Percentiles rank a stretch among this genome's conserved stretches.
Evolutionary conservation across 2,113 vertebrate species (phyloP).

Genomic region (Carollia perspicillata): DNA sequence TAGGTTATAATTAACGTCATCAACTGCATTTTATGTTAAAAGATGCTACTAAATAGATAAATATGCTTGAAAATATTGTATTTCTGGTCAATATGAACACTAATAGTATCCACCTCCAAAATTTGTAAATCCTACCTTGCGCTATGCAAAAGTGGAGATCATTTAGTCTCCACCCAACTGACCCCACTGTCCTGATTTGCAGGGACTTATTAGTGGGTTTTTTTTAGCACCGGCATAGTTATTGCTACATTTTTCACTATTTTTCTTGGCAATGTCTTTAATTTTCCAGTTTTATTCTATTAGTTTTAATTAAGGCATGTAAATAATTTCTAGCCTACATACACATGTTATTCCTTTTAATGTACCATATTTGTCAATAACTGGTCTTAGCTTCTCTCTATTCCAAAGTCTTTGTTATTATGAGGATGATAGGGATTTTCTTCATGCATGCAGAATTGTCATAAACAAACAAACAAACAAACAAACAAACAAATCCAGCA

Average conservation of each 20-base stretch:
- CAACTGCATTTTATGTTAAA: slow-evolving; percentile 22
- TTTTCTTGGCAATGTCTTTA: background rate
- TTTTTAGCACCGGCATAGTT: background rate
- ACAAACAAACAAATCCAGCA: no score
- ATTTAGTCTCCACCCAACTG: background rate
- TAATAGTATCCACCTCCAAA: background rate
- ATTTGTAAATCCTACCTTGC: slow-evolving; percentile 6
- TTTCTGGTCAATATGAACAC: background rate
- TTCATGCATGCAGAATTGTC: background rate
- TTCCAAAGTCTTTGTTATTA: background rate
- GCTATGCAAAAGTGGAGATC: background rate
- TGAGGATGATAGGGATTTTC: background rate
- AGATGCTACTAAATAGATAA: background rate
- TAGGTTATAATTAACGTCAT: slow-evolving; percentile 42
- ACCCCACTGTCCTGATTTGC: background rate
- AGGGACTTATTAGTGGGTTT: background rate
- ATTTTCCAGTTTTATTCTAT: background rate
- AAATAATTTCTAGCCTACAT: background rate
- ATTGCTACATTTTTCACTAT: background rate
- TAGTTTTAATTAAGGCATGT: background rate
- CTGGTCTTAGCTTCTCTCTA: background rate
- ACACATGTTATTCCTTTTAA: background rate
- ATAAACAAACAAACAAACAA: background rate
- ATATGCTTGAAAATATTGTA: background rate
- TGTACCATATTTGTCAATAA: background rate